Percentiles rank a stretch among this genome's conserved stretches.
Evolutionary conservation across 2,888 invertebrate genomes (phyloP).

Genomic region (Lamellibrachia columna): DNA sequence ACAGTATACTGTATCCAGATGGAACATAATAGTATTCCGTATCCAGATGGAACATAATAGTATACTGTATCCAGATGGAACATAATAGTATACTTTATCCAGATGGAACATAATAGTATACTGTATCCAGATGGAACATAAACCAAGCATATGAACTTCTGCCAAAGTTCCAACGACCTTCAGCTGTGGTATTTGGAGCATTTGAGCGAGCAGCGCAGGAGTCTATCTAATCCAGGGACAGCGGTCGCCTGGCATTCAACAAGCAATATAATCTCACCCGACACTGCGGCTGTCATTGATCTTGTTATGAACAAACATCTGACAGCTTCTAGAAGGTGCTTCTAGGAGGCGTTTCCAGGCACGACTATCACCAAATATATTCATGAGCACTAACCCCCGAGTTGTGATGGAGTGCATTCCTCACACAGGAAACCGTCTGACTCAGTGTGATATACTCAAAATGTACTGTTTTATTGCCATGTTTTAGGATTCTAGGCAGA

Average conservation of each 20-base stretch:
- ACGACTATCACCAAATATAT: neutral
- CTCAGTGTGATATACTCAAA: neutral
- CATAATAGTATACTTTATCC: too few relatives aligned
- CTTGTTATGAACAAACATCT: constrained; percentile 11
- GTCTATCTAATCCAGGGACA: constrained; percentile 10
- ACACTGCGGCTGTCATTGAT: neutral
- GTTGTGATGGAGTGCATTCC: neutral
- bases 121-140: neutral
- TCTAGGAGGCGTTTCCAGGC: neutral
- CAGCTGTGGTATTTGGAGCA: neutral
- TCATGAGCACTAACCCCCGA: neutral
- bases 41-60: too few relatives aligned
- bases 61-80: too few relatives aligned
- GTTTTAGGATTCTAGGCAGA: neutral
- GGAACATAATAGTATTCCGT: too few relatives aligned
- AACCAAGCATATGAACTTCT: neutral
- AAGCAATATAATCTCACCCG: neutral
- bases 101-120: too few relatives aligned
- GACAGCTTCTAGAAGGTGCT: neutral
- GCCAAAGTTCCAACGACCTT: neutral
- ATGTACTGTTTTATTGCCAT: neutral
- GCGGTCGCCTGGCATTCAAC: neutral
- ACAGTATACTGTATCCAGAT: neutral
- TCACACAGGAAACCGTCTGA: neutral
- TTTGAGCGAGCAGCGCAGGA: neutral